Evolutionary conservation across 1,140 invertebrate species (phyloP), one percentile per base, ranked within the genome.

Genomic region (Palaemon carinicauda): DNA sequence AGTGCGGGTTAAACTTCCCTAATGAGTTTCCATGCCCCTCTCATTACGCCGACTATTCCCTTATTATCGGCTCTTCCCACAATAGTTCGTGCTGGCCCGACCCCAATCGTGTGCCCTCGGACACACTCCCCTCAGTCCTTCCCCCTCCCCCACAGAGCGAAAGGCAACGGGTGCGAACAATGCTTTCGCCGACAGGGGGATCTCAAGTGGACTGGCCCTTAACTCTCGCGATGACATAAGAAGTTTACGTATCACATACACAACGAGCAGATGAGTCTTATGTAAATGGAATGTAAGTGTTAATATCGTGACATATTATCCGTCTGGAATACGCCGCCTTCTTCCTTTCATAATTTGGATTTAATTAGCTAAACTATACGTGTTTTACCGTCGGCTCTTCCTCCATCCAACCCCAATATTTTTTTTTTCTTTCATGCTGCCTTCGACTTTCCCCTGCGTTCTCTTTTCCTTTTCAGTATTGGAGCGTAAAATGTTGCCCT

Each of bases 1-100:
- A 84, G 82, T 84, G 82, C 82, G 82, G 82, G 82, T 84, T 84
- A 84, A 84, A 84, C 82, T 84, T 84, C 82, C 73, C 82, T 84
- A 84, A 84, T 84, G 82, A 84, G 82, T 84, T 84, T 69, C 82
- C 82, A 84, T 84, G 82, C 82, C 83, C 83, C 60, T 80, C 77
- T 80, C 83, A 86, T 80, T 86, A 79, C 83, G 77, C 65, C 56
- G 19, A 33, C 83, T 65, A 52, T 69, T 56, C 60, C 21, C 60
- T 80, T 60, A 73, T 73, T 80, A 69, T 79, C 83, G 75, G 60
- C 82, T 10, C 31, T 41, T 56, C 78, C 73, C 29, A 12, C 77
- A 77, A 84, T 79, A 56, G n/a, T 84, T 84, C 82, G 82, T 53
- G 19, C 60, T 27, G 60, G 14, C 19, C 7, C 41, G 41, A 41